Percentiles rank a stretch among this genome's conserved stretches.
Evolutionary conservation across 2,888 invertebrate genomes (phyloP).

Genomic region (Megalurothrips usitatus): DNA sequence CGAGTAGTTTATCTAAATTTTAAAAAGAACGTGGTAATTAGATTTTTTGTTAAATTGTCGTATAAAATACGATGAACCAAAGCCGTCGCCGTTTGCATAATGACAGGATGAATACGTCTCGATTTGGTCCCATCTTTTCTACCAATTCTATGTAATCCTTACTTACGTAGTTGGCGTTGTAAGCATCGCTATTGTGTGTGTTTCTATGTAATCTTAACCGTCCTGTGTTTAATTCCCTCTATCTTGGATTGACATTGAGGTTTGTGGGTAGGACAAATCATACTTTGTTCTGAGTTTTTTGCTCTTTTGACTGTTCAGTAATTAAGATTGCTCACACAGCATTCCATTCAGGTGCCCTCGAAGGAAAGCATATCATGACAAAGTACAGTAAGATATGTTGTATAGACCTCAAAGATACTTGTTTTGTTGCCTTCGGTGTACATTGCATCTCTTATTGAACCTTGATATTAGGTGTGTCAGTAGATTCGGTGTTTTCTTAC

Average conservation of each 20-base stretch:
- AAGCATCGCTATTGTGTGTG: neutral
- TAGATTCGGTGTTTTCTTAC: no score
- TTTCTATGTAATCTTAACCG: neutral
- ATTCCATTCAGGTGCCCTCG: neutral
- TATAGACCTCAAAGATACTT: neutral
- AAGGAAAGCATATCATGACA: neutral
- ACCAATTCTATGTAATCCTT: neutral
- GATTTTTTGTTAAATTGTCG: neutral
- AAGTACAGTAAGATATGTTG: neutral
- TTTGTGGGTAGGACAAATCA: neutral
- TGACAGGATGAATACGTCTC: neutral
- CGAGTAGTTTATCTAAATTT: neutral
- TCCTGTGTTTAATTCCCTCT: neutral
- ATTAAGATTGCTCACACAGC: conserved; percentile 1
- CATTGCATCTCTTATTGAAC: neutral
- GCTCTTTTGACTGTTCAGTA: neutral
- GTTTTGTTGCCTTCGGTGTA: neutral
- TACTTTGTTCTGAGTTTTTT: neutral
- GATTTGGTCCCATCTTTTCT: conserved; percentile 12
- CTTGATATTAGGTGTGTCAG: no score
- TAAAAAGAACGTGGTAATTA: neutral
- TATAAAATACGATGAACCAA: neutral
- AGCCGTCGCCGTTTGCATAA: neutral
- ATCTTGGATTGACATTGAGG: neutral
- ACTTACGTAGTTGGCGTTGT: neutral